phyloP scores from a whole-genome alignment of 2,888 invertebrate genomes.

The Argyra leucocephala region DNA sequence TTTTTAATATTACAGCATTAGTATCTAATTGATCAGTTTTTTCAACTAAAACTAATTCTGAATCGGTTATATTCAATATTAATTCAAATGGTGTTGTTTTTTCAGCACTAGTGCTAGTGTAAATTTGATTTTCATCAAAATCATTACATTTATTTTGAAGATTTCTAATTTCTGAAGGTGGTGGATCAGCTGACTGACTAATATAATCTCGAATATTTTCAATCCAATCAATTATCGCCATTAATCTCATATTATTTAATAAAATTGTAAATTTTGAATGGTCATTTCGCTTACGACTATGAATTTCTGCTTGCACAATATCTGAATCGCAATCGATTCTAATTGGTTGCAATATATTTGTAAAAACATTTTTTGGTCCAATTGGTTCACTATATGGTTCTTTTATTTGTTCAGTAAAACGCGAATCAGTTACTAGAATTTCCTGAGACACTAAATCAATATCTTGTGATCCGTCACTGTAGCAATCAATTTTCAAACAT shows the following conservation, averaged over 20 bases:
- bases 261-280: constrained; percentile 75
- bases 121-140: constrained; percentile 14
- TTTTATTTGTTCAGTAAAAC: constrained; percentile 22
- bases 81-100: constrained; percentile 50
- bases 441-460: constrained; percentile 86
- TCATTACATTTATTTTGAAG: constrained; percentile 26
- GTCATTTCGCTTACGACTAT: constrained; percentile 59
- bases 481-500: constrained; percentile 71
- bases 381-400: constrained; percentile 19
- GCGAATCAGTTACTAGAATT: constrained; percentile 38
- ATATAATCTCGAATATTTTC: constrained; percentile 74
- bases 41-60: constrained; percentile 89
- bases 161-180: constrained; percentile 16
- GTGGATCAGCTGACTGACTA: constrained; percentile 46
- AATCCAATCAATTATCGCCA: constrained; percentile 92
- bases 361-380: constrained; percentile 66
- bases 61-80: constrained; percentile 88
- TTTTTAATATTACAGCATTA: constrained; percentile 87
- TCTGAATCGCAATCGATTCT: constrained; percentile 43
- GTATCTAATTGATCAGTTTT: constrained; percentile 80
- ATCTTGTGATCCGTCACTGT: constrained; percentile 82
- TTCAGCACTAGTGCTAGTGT: constrained; percentile 19
- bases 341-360: constrained; percentile 76
- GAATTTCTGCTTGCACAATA: constrained; percentile 64
- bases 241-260: constrained; percentile 87